These are phyloP conservation scores for Halichoeres trimaculatus DNA, from an alignment of 2,113 vertebrate genomes.

Conservation along the genomic window DNA sequence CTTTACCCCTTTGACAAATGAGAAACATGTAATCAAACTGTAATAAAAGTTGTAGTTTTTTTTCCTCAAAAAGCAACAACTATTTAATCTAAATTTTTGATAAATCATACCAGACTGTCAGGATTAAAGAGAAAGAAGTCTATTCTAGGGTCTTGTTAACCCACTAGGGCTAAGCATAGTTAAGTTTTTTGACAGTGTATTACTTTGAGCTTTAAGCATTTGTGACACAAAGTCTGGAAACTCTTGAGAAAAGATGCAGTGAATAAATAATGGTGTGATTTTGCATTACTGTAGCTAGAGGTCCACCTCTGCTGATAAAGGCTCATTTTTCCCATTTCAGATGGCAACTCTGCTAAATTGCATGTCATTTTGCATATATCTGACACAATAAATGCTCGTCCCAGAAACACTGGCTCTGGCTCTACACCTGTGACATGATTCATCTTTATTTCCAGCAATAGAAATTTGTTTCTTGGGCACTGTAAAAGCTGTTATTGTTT, in stretches of 20 bases:
- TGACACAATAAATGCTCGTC: constrained; percentile 57
- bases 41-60: not conserved
- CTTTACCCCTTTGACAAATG: too few species aligned
- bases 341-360: constrained; percentile 68
- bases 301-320: constrained; percentile 59
- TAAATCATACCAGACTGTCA: too few species aligned
- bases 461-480: constrained; percentile 52
- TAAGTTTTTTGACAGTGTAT: constrained; percentile 5
- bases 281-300: constrained; percentile 46
- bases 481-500: constrained; percentile 54
- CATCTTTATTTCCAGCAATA: constrained; percentile 65
- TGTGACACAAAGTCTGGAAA: constrained; percentile 48
- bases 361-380: constrained; percentile 67
- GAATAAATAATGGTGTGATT: constrained; percentile 60
- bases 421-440: constrained; percentile 58
- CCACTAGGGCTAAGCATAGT: not conserved
- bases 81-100: too few species aligned
- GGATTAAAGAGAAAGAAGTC: too few species aligned
- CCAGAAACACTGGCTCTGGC: constrained; percentile 36
- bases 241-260: constrained; percentile 40
- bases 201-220: constrained; percentile 44
- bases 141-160: not conserved
- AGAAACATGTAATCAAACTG: not conserved
- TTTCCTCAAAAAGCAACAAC: not conserved
- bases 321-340: constrained; percentile 66